A percentile compares a stretch with the other conserved stretches of the same genome.
Conservation (phyloP, 2,797 vertebrate genomes). For the Acanthurus leucopareius region DNA sequence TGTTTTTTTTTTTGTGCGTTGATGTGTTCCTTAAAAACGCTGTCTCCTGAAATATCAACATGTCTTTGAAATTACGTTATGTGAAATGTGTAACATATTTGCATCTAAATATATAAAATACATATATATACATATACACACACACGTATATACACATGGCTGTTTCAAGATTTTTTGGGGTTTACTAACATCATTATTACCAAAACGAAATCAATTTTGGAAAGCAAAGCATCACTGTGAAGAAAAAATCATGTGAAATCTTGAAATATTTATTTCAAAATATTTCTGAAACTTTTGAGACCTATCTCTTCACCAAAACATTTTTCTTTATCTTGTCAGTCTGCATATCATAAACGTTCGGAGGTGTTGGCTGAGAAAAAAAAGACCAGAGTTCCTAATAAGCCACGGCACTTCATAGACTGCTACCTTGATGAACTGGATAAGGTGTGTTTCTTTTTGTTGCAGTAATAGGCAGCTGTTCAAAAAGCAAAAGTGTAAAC, state of each 20-base stretch:
- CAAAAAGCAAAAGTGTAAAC: too few species aligned
- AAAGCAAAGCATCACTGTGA: not conserved
- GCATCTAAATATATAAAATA: too few species aligned
- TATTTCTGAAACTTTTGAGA: not conserved
- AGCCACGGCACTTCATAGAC: constrained; percentile 77
- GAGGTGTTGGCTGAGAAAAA: constrained; percentile 65
- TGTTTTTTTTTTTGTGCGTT: too few species aligned
- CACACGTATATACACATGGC: too few species aligned
- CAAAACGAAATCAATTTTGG: not conserved
- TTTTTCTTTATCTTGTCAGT: constrained; percentile 3
- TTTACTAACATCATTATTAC: too few species aligned
- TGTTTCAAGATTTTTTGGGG: not conserved
- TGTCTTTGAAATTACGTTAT: too few species aligned
- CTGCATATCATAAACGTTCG: not conserved
- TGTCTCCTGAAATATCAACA: too few species aligned
- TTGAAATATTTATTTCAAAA: not conserved
- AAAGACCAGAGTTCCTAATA: constrained; percentile 58
- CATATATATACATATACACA: too few species aligned
- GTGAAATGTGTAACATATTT: too few species aligned
- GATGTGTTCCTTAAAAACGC: too few species aligned
- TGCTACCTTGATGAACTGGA: constrained; percentile 76
- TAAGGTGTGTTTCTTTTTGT: constrained; percentile 20
- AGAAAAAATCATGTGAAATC: not conserved
- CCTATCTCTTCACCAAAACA: too few species aligned
- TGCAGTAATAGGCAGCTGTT: too few species aligned